Evolutionary conservation across 2,797 vertebrate genomes (phyloP).

Genomic region (Podargus strigoides): DNA sequence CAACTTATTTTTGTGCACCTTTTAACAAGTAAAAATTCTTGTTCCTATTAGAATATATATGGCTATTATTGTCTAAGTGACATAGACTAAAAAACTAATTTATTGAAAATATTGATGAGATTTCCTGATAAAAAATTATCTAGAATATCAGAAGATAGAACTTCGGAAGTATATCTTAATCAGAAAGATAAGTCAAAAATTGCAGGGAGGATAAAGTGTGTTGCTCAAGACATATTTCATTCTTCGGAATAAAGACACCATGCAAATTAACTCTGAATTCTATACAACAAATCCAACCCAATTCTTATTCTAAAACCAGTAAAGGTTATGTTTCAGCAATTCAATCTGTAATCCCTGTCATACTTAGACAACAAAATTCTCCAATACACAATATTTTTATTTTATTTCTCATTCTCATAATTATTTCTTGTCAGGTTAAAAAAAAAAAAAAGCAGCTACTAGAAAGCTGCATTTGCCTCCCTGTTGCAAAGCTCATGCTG

Average conservation of each 20-base stretch:
- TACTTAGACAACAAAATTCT: not conserved
- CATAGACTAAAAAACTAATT: not conserved
- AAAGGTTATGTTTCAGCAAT: not conserved
- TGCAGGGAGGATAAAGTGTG: not conserved
- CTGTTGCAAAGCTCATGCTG: not conserved
- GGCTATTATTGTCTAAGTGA: not conserved
- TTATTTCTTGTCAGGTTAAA: not conserved
- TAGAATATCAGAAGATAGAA: not conserved
- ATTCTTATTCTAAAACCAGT: not conserved
- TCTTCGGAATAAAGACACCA: not conserved
- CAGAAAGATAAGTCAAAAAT: not conserved
- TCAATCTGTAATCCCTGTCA: not conserved
- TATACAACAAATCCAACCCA: not conserved
- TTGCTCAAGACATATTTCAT: not conserved
- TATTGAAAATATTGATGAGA: not conserved
- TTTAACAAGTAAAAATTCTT: not conserved
- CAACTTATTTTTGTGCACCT: not conserved
- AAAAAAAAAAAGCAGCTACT: not conserved
- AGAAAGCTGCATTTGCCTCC: not conserved
- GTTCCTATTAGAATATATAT: not conserved
- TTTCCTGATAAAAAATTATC: not conserved
- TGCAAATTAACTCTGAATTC: not conserved
- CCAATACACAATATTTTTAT: not conserved
- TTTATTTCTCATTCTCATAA: not conserved
- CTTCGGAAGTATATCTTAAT: not conserved